Evolutionary conservation across 2,797 vertebrate genomes (phyloP).

Genomic region (Sorex maritimensis): DNA sequence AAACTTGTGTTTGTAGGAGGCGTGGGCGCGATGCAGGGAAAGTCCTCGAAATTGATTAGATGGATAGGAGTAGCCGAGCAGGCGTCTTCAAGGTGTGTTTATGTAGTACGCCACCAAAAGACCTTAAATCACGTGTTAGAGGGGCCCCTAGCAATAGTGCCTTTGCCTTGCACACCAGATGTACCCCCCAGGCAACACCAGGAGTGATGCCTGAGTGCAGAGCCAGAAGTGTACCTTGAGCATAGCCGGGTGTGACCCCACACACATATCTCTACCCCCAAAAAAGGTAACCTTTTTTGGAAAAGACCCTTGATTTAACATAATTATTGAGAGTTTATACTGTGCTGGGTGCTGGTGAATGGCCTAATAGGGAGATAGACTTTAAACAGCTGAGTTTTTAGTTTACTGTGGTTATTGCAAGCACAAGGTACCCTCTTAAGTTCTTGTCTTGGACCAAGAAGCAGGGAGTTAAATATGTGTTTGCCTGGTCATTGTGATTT

Average conservation of each 20-base stretch:
- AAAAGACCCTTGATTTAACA: neutral
- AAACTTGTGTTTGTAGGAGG: neutral
- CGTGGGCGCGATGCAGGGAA: neutral
- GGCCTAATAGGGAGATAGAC: neutral
- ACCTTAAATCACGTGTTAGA: neutral
- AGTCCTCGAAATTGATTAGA: neutral
- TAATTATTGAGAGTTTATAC: neutral
- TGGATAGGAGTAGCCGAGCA: neutral
- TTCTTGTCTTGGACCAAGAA: neutral
- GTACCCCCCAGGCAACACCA: no score
- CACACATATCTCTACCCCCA: no score
- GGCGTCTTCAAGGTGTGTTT: neutral
- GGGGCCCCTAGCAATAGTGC: no score
- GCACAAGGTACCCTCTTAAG: neutral
- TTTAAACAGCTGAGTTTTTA: neutral
- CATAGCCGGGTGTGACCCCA: no score
- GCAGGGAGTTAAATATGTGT: no score
- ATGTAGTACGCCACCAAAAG: neutral
- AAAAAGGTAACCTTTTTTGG: neutral
- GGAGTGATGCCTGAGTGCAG: no score
- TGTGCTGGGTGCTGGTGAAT: neutral
- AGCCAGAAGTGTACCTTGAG: no score
- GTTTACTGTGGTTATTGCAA: neutral
- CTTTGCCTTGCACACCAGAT: no score
- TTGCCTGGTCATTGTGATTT: conserved; percentile 42